Evolutionary conservation across 2,113 vertebrate genomes (phyloP).

Genomic region (Ammodramus savannarum): DNA sequence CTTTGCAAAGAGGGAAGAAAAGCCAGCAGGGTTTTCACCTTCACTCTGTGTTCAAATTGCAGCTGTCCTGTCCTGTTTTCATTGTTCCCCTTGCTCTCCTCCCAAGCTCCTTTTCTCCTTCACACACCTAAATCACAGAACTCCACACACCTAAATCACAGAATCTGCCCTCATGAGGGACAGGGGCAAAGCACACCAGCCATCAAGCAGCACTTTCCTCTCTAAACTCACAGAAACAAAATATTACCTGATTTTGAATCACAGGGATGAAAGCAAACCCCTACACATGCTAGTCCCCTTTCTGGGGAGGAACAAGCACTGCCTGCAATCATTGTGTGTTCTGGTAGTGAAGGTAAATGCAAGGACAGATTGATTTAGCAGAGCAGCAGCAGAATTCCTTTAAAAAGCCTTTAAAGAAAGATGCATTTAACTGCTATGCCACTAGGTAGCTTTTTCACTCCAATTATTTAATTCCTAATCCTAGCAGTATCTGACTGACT

Average conservation of each 20-base stretch:
- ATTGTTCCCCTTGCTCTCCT: neutral
- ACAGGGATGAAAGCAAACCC: neutral
- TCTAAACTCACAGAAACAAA: neutral
- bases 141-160: neutral
- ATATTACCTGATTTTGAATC: neutral
- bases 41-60: neutral
- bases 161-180: neutral
- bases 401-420: neutral
- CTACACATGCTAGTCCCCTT: neutral
- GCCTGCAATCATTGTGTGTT: neutral
- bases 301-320: neutral
- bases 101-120: neutral
- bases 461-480: neutral
- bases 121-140: neutral
- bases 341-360: neutral
- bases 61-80: neutral
- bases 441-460: neutral
- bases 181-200: neutral
- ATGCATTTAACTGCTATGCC: neutral
- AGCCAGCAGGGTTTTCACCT: neutral
- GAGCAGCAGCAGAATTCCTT: neutral
- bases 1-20: neutral
- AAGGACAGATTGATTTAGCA: neutral
- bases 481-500: neutral
- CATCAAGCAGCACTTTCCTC: neutral